Evolutionary conservation across 1,140 invertebrate species (phyloP).

Genomic region (Drosophila setifemur): DNA sequence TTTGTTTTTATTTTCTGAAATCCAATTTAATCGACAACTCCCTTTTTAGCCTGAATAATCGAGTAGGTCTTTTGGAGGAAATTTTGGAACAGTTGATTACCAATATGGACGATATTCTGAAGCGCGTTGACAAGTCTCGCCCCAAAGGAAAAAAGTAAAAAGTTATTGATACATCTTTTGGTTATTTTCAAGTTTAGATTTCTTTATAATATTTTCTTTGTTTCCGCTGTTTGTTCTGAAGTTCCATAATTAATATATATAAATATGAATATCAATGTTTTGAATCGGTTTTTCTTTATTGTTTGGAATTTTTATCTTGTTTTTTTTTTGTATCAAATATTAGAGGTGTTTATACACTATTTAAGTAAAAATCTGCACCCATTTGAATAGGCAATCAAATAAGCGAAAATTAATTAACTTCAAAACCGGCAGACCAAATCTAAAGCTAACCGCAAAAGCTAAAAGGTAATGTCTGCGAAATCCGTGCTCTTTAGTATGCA

Average conservation of each 20-base stretch:
- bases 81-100: conserved; percentile 64
- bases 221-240: too few species aligned
- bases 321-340: neutral
- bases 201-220: too few species aligned
- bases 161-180: neutral
- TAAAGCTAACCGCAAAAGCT: conserved; percentile 29
- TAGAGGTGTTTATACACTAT: neutral
- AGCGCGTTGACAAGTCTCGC: too few species aligned
- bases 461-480: conserved; percentile 61
- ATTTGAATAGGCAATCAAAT: conserved; percentile 33
- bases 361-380: neutral
- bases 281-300: neutral
- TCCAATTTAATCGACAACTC: neutral
- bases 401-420: conserved; percentile 66
- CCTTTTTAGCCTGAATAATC: conserved; percentile 58
- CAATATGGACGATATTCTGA: conserved; percentile 65
- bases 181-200: neutral
- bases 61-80: conserved; percentile 62
- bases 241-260: too few species aligned
- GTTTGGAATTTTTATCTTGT: neutral
- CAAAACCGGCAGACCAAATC: conserved; percentile 13
- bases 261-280: too few species aligned
- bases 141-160: conserved; percentile 15
- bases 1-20: neutral
- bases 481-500: neutral